Base-by-base conservation (phyloP, 2,113 vertebrate species). In the Triplophysa tibetana region DNA sequence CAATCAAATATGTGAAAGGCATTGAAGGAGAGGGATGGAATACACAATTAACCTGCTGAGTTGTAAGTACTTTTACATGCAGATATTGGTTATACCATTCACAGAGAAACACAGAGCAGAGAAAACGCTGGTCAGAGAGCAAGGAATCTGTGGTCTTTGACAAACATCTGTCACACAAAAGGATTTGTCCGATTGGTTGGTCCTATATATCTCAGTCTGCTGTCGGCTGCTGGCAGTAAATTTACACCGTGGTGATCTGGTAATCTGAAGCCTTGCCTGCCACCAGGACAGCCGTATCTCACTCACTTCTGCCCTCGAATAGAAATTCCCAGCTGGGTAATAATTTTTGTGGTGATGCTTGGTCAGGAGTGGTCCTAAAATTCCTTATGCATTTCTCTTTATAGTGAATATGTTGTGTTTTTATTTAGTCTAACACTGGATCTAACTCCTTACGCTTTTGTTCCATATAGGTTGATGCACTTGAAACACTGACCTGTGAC, bases 91-190 rank as follows among this genome's bases (percentile, higher is more conserved):
- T 58, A 26, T 62, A 52, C 62, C 33, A 61, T 14, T 45, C 69
- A 19, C 16, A 29, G 16, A 65, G 79, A 17, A 68, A 43, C 70
- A 38, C 74, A 16, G 60, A 16, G 63, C 13, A 78, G 81, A 63
- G 38, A 16, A 67, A 82, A 52, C n/a, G 29, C 43, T 23, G 69
- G 70, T 61, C 52, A 75, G 65, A 76, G 52, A 81, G 81, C 70
- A 79, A 81, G 85, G 75, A 83, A 72, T 88, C 87, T 88, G 64
- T 86, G 84, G 83, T 88, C 87, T 85, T 86, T 85, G 83, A 85
- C 80, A 86, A 86, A 89, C 89, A 91, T 91, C 88, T 92, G 90
- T 92, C 92, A 89, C 85, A 90, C 87, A 85, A 88, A 87, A 81
- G 66, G 87, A 87, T 86, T 70, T 78, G 81, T 90, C 86, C 91